A percentile compares a stretch with the other conserved stretches of the same genome.
These are phyloP conservation scores for Serrognathus titanus DNA, from an alignment of 2,888 invertebrate genomes.

Conservation along the genomic window DNA sequence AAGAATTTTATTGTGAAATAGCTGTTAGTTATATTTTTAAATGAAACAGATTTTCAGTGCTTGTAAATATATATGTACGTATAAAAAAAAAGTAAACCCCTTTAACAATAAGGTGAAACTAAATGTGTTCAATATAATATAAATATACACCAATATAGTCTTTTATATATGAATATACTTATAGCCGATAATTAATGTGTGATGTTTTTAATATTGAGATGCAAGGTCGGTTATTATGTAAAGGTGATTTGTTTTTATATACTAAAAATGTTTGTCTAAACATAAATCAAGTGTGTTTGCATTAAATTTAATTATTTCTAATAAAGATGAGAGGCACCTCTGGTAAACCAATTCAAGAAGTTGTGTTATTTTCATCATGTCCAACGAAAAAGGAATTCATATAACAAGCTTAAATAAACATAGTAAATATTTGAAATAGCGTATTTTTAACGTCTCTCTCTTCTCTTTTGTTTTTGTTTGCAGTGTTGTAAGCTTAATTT, in stretches of 20 bases:
- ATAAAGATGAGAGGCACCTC: too few species aligned
- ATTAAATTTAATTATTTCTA: too few species aligned
- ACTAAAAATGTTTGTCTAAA: neutral
- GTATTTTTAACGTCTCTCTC: too few species aligned
- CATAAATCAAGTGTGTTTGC: too few species aligned
- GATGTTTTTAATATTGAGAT: slow-evolving; percentile 5
- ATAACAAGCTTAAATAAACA: too few species aligned
- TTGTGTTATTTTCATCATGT: too few species aligned
- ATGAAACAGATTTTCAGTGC: slow-evolving; percentile 4
- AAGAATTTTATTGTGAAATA: slow-evolving; percentile 4
- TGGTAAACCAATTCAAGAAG: too few species aligned
- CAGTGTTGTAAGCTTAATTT: too few species aligned
- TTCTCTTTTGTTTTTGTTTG: too few species aligned
- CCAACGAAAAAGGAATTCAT: too few species aligned
- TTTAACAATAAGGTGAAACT: slow-evolving; percentile 24
- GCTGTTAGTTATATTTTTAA: slow-evolving; percentile 14
- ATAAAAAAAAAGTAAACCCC: slow-evolving; percentile 8
- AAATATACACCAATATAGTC: slow-evolving; percentile 24
- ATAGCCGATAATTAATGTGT: neutral
- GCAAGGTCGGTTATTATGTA: slow-evolving; percentile 10
- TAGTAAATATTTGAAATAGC: too few species aligned
- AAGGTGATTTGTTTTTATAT: neutral
- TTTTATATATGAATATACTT: slow-evolving; percentile 16
- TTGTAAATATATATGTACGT: slow-evolving; percentile 9
- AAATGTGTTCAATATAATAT: slow-evolving; percentile 24